phyloP scores from a whole-genome alignment of 1,140 invertebrate species.

The Lordiphosa collinella region DNA sequence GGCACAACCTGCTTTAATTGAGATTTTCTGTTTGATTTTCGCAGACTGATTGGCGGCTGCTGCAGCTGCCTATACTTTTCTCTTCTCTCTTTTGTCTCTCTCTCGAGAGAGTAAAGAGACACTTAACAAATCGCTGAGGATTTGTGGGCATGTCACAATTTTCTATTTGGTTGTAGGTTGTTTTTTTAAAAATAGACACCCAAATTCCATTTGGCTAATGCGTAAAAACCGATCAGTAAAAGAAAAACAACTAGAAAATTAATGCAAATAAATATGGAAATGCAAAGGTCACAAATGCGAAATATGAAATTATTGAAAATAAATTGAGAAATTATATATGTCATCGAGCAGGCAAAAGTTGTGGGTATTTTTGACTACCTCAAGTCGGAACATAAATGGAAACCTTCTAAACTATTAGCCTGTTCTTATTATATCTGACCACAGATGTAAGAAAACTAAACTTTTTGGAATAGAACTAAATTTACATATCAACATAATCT shows the following conservation, averaged over 20 bases:
- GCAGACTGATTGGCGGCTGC: conserved; percentile 54
- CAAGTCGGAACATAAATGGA: no score
- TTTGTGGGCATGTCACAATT: conserved; percentile 3
- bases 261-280: conserved; percentile 18
- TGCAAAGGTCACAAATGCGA: no score
- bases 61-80: background rate
- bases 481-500: no score
- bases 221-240: conserved; percentile 9
- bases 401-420: no score
- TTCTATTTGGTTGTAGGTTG: conserved; percentile 18
- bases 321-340: background rate
- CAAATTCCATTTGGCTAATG: conserved; percentile 14
- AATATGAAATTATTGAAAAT: background rate
- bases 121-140: background rate
- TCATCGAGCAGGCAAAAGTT: no score
- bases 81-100: conserved; percentile 1
- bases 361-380: no score
- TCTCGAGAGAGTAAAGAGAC: background rate
- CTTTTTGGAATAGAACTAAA: no score
- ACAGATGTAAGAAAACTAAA: no score
- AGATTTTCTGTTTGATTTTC: conserved; percentile 15
- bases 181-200: conserved; percentile 39
- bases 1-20: conserved; percentile 16
- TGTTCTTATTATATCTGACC: no score
- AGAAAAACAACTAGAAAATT: conserved; percentile 34